A percentile compares a stretch with the other conserved stretches of the same genome.
Conservation (phyloP, 2,888 invertebrate genomes). For the Agrotis segetum region DNA sequence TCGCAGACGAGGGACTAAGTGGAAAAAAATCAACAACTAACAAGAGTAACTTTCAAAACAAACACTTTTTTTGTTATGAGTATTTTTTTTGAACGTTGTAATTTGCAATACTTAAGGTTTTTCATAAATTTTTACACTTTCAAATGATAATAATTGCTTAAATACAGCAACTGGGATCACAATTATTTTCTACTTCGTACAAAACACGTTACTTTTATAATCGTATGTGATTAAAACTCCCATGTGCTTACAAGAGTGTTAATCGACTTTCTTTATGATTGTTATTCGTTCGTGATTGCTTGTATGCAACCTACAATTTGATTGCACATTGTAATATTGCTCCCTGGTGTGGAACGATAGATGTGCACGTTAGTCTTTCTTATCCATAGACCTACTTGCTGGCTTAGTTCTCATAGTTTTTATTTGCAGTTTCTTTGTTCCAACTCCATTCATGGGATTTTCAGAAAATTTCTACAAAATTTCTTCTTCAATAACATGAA, state of each 20-base stretch:
- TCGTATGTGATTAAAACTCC: not conserved
- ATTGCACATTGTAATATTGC: constrained; percentile 65
- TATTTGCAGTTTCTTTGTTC: constrained; percentile 44
- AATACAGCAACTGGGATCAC: no score
- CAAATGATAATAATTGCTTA: no score
- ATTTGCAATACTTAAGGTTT: no score
- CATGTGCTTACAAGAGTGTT: not conserved
- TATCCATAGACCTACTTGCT: constrained; percentile 64
- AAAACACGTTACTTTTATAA: not conserved
- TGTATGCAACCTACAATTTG: constrained; percentile 64
- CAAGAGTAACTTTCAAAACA: not conserved
- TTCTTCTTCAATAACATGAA: no score
- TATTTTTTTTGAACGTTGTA: no score
- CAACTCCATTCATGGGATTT: constrained; percentile 29
- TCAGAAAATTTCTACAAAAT: constrained; percentile 59
- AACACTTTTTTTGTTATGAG: no score
- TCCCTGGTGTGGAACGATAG: constrained; percentile 63
- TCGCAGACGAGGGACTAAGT: not conserved
- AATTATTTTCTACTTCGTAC: no score
- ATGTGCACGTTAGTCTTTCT: constrained; percentile 61
- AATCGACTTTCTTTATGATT: constrained; percentile 51
- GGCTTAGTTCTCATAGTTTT: constrained; percentile 64
- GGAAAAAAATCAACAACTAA: not conserved
- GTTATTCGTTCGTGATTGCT: constrained; percentile 49
- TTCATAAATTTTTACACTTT: no score